Conservation (phyloP, 1,140 invertebrate species). For the Apolygus lucorum region DNA sequence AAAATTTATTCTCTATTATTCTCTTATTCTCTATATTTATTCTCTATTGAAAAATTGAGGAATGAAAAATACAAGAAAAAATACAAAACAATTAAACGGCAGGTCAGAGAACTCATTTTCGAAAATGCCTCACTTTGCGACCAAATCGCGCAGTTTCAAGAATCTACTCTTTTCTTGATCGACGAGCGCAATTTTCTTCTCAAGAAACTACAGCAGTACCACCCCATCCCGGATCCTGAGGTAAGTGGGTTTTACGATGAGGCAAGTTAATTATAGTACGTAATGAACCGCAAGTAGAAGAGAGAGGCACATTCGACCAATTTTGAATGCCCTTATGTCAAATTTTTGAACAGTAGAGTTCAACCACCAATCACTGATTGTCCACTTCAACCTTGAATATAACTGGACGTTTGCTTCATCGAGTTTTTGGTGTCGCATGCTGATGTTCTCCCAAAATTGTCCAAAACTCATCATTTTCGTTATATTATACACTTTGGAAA, state of each 20-base stretch:
- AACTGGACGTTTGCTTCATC: no score
- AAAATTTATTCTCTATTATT: neutral
- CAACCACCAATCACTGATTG: no score
- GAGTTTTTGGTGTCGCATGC: no score
- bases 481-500: no score
- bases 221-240: conserved; percentile 38
- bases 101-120: conserved; percentile 46
- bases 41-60: neutral
- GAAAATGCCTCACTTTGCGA: conserved; percentile 73
- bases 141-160: conserved; percentile 66
- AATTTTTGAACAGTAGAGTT: no score
- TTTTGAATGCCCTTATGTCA: no score
- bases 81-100: conserved; percentile 44
- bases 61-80: conserved; percentile 46
- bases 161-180: conserved; percentile 60
- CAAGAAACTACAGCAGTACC: conserved; percentile 54
- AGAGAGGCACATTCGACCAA: conserved; percentile 35
- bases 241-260: no score
- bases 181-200: conserved; percentile 65
- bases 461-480: no score
- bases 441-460: no score
- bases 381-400: no score
- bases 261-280: conserved; percentile 34
- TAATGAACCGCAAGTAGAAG: neutral
- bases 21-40: no score